Evolutionary conservation across 2,797 vertebrate species (phyloP).

Genomic region (Eulemur rubriventer): DNA sequence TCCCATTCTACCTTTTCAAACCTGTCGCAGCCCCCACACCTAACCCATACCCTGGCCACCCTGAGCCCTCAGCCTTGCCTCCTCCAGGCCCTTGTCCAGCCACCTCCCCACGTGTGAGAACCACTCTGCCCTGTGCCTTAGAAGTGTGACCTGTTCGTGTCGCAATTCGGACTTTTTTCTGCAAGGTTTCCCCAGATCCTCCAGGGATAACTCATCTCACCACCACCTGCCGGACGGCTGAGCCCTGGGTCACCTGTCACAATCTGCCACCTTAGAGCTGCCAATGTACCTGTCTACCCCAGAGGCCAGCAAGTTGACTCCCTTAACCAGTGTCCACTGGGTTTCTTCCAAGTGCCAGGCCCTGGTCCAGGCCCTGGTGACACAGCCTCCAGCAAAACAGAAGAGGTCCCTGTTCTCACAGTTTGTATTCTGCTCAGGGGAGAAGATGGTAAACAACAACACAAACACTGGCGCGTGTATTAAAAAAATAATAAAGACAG

Average conservation of each 20-base stretch:
- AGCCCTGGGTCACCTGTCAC: not conserved
- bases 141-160: not conserved
- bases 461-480: not conserved
- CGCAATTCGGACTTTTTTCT: not conserved
- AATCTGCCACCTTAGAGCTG: not conserved
- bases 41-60: not conserved
- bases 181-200: not conserved
- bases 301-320: not conserved
- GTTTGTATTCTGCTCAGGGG: not conserved
- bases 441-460: not conserved
- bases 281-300: not conserved
- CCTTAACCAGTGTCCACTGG: fast-evolving
- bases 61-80: not conserved
- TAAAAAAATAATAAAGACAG: not conserved
- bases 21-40: not conserved
- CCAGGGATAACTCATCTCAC: not conserved
- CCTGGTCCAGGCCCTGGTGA: not conserved
- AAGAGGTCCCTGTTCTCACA: not conserved
- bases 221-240: not conserved
- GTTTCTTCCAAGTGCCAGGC: not conserved
- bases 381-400: not conserved
- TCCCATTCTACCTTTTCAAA: not conserved
- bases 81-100: not conserved
- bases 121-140: not conserved
- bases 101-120: not conserved